A percentile compares a stretch with the other conserved stretches of the same genome.
phyloP scores from a whole-genome alignment of 2,113 vertebrate species.

The Chiloscyllium plagiosum region DNA sequence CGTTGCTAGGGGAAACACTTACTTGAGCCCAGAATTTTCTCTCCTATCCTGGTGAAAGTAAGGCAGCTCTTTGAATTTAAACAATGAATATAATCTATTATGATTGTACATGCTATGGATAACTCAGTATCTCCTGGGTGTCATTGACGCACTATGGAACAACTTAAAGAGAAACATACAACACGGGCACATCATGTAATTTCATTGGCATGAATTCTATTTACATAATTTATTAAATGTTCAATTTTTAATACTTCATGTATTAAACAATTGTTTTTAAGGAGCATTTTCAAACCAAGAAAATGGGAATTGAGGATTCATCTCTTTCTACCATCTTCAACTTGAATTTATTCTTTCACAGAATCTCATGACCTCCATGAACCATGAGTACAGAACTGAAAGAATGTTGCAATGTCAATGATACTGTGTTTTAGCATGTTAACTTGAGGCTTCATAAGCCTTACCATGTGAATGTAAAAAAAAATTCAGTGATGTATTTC shows the following conservation, averaged over 20 bases:
- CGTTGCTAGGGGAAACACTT: constrained; percentile 10
- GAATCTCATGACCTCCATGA: background rate
- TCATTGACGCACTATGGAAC: background rate
- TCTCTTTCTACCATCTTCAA: background rate
- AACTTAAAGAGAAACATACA: background rate
- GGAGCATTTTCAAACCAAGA: background rate
- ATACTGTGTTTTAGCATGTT: background rate
- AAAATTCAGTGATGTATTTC: background rate
- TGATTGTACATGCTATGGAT: background rate
- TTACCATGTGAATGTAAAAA: background rate
- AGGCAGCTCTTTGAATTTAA: background rate
- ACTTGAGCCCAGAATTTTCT: background rate
- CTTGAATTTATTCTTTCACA: background rate
- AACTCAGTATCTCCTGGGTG: background rate
- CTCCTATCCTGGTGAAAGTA: background rate
- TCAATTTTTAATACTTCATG: constrained; percentile 10
- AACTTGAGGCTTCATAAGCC: background rate
- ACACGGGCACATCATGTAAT: background rate
- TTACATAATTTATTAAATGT: constrained; percentile 28
- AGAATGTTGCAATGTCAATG: background rate
- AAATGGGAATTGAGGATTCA: background rate
- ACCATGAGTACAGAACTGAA: background rate
- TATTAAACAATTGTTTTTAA: constrained; percentile 27
- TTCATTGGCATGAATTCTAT: constrained; percentile 8
- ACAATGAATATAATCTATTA: background rate